Evolutionary conservation across 2,113 vertebrate genomes (phyloP).

Genomic region (Lycaon pictus): DNA sequence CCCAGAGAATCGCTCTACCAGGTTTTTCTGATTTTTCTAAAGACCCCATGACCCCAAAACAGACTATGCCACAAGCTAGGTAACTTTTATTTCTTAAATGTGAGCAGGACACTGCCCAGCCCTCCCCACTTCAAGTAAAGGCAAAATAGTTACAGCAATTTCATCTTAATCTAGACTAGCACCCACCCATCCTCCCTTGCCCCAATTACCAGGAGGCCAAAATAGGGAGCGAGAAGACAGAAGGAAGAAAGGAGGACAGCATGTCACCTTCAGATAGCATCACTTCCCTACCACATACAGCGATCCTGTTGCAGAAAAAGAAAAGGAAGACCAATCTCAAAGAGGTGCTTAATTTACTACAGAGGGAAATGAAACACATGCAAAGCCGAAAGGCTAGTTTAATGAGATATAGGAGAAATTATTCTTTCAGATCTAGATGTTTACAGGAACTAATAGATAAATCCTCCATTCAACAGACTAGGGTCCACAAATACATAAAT

Average conservation of each 20-base stretch:
- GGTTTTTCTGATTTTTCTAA: slow-evolving; percentile 33
- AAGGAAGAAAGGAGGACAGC: slow-evolving; percentile 61
- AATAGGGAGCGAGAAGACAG: slow-evolving; percentile 64
- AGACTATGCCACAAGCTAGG: slow-evolving; percentile 13
- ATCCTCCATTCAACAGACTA: neutral
- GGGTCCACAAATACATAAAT: neutral
- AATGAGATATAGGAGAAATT: neutral
- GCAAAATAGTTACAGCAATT: slow-evolving; percentile 17
- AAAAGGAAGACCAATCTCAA: slow-evolving; percentile 68
- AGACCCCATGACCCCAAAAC: slow-evolving; percentile 14
- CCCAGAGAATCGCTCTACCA: neutral
- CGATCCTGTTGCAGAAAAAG: slow-evolving; percentile 66
- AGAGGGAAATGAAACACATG: slow-evolving; percentile 30
- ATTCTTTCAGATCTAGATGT: neutral
- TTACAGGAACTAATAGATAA: neutral
- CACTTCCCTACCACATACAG: slow-evolving; percentile 63
- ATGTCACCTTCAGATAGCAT: slow-evolving; percentile 65
- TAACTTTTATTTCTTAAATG: slow-evolving; percentile 19
- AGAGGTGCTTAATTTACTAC: neutral
- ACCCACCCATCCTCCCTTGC: neutral
- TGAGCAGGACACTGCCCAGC: neutral
- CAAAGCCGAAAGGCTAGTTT: neutral
- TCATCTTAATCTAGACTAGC: slow-evolving; percentile 32
- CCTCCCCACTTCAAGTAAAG: neutral
- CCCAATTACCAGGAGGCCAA: slow-evolving; percentile 75